phyloP scores from a whole-genome alignment of 2,888 invertebrate species.

The Platerodrilus igneus region DNA sequence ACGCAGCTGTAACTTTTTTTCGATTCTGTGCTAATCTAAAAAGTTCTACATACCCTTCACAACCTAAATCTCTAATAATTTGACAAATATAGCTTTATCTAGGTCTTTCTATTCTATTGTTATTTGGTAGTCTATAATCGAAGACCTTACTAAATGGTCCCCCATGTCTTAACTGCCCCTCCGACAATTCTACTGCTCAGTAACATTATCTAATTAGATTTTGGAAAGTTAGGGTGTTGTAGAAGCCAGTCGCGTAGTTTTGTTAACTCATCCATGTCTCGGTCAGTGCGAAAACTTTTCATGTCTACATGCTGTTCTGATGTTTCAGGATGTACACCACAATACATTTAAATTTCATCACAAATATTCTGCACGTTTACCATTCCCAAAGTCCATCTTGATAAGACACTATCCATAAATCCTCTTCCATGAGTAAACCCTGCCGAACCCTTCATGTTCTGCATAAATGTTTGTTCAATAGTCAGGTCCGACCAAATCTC shows the following conservation, averaged over 20 bases:
- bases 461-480: no score
- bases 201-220: conserved; percentile 7
- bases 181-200: conserved; percentile 20
- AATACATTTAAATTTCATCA: conserved; percentile 24
- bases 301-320: conserved; percentile 21
- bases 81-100: no score
- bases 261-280: conserved; percentile 21
- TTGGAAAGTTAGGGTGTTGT: conserved; percentile 23
- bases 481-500: conserved; percentile 32
- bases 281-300: conserved; percentile 9
- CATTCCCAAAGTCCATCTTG: conserved; percentile 20
- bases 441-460: conserved; percentile 25
- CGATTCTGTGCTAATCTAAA: no score
- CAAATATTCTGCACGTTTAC: conserved; percentile 22
- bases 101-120: no score
- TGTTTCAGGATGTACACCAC: conserved; percentile 15
- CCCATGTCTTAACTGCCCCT: no score
- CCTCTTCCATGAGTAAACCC: conserved; percentile 23
- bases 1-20: no score
- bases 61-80: no score
- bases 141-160: no score
- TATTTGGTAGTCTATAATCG: no score
- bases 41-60: no score
- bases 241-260: conserved; percentile 24
- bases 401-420: conserved; percentile 23